Base-by-base conservation (phyloP, 2,113 vertebrate genomes). In the Sterna hirundo region DNA sequence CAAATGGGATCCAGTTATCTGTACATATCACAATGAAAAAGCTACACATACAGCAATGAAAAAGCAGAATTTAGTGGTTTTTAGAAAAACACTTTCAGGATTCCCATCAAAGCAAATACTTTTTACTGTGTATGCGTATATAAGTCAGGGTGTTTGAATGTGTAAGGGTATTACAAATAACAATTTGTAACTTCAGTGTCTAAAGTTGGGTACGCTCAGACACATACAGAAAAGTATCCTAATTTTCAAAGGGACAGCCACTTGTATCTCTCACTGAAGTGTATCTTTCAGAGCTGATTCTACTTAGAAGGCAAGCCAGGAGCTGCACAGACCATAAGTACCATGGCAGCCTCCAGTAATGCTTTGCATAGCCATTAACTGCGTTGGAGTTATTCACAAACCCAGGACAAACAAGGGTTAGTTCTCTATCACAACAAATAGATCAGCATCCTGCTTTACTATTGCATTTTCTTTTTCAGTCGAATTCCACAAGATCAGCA, bases 391-490 rank as follows among this genome's bases (percentile, higher is more conserved):
- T 83, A 55, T 16, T 54, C 13, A 30, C 12, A 25, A 54, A 75
- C 47, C 5, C 20, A 78, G 44, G 64, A 58, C 10, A 49, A 66
- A 69, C 18, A 83, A 49, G 9, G 6, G 46, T 15, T 32, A 61
- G 15, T 15, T 91, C 8, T 68, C 13, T 84, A 6, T 62, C 40
- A 60, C 34, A 87, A 65, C 1, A 46, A 71, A 57, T 9, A 42
- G 26, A 49, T 42, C 6, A 3, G 16, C 38, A 62, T 62, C 27
- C 22, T 88, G 66, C 44, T 94, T 85, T 81, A 94, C 38, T 74
- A 4, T 46, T 66, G 23, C 13, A 7, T 78, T 94, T 96, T 96
- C 26, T 89, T 89, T 94, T 96, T 93, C 96, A 97, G 96, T 30
- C 86, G 92, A 82, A 64, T 92, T 97, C 97, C 60, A 91, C 51